A percentile compares a stretch with the other conserved stretches of the same genome.
Evolutionary conservation across 2,888 invertebrate species (phyloP).

Genomic region (Tortricodes alternella): DNA sequence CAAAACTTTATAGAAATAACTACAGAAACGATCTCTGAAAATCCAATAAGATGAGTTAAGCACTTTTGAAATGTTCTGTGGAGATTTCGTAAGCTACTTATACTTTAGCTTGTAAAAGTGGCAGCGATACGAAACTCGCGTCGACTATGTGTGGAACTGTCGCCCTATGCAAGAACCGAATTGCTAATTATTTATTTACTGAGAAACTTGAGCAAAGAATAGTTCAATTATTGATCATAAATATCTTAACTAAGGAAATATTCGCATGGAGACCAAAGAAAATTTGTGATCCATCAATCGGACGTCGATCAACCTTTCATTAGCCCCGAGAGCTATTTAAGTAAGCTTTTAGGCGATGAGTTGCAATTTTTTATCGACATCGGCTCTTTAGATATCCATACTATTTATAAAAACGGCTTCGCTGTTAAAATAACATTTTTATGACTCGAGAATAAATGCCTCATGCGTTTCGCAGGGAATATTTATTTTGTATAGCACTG

Average conservation of each 20-base stretch:
- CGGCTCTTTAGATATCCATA: constrained; percentile 14
- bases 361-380: constrained; percentile 33
- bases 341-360: constrained; percentile 40
- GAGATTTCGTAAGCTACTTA: background rate
- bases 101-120: too few relatives aligned
- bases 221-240: constrained; percentile 12
- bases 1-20: constrained; percentile 30
- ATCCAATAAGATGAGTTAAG: constrained; percentile 26
- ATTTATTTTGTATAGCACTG: constrained; percentile 7
- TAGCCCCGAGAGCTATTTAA: constrained; percentile 34
- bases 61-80: constrained; percentile 1
- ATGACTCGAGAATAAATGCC: constrained; percentile 2
- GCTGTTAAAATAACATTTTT: constrained; percentile 14
- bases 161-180: too few relatives aligned
- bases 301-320: constrained; percentile 33
- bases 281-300: constrained; percentile 31
- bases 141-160: too few relatives aligned
- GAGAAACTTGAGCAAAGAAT: constrained; percentile 15
- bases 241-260: constrained; percentile 13
- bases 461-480: constrained; percentile 15
- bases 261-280: constrained; percentile 20
- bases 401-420: constrained; percentile 12
- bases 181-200: constrained; percentile 18
- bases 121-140: too few relatives aligned
- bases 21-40: constrained; percentile 22